phyloP scores from a whole-genome alignment of 2,888 invertebrate species.

The Dicycla oo region DNA sequence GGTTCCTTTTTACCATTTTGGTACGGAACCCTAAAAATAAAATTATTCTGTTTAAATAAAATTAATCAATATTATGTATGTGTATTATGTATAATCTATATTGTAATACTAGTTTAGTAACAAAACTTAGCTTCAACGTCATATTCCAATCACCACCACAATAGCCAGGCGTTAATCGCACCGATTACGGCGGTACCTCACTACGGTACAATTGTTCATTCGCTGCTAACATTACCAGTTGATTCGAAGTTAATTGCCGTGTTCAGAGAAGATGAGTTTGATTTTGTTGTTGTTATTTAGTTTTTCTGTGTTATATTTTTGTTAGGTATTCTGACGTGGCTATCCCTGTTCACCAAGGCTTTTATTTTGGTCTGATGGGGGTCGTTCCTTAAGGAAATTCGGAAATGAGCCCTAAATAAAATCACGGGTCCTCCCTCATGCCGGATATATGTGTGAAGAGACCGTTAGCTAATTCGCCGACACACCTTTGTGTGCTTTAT shows the following conservation, averaged over 20 bases:
- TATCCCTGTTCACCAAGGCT: neutral
- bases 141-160: constrained; percentile 48
- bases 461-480: neutral
- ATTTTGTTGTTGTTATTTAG: constrained; percentile 26
- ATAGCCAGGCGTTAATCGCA: constrained; percentile 36
- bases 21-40: no score
- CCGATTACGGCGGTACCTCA: constrained; percentile 37
- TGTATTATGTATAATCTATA: no score
- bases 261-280: constrained; percentile 32
- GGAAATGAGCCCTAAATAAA: neutral
- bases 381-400: neutral
- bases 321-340: neutral
- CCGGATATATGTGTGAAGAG: neutral
- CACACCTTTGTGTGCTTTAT: constrained; percentile 24
- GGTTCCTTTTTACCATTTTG: no score
- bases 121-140: constrained; percentile 12
- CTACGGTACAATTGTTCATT: constrained; percentile 46
- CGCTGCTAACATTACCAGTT: constrained; percentile 39
- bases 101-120: constrained; percentile 13
- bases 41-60: no score
- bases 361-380: neutral
- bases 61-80: no score
- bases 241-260: constrained; percentile 45
- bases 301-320: constrained; percentile 7
- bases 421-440: neutral